Base-by-base conservation (phyloP, 2,888 invertebrate species). In the Apotomis capreana region DNA sequence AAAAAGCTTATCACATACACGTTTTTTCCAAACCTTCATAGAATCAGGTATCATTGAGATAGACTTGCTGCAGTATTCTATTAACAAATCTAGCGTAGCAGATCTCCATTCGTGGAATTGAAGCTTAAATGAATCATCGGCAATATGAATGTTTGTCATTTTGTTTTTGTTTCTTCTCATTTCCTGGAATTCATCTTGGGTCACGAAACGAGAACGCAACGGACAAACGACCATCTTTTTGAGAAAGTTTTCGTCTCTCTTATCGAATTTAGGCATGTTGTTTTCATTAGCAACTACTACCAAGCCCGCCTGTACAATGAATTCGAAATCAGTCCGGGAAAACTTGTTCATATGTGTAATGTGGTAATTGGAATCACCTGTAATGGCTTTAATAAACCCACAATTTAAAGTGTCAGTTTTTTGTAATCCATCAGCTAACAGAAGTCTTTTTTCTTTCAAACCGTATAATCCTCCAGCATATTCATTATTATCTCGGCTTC, bases 1-100 rank as follows among this genome's bases (percentile, higher is more conserved):
- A 26, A 26, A 26, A 26, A 26, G 26, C 26, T 26, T 26, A 5
- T 5, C 5, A 54, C 1, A 54, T 15, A 54, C 2, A 13, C 54
- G 54, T 5, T 5, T 54, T 54, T 54, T 15, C 12, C 54, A 54
- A 26, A 26, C 8, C 3, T 4, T 4, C 55, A 55, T 55, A 26
- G 8, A 55, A 9, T 55, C 9, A 6, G 55, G 26, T 55, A 55
- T 26, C 3, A 0, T 9, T 55, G 26, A 26, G 65, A 70, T 10
- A 37, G 69, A 55, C 58, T 70, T 46, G 36, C 57, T 70, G 44
- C 49, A 62, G 69, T 64, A 63, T 63, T 62, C 57, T 63, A 55
- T 63, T 63, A 70, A 55, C 69, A 70, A 46, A 57, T 70, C 69
- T 58, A 70, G 69, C 55, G 49, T 6, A 58, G 69, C 69, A 70